Conservation (phyloP, 1,140 invertebrate species). For the Octopus bimaculoides region DNA sequence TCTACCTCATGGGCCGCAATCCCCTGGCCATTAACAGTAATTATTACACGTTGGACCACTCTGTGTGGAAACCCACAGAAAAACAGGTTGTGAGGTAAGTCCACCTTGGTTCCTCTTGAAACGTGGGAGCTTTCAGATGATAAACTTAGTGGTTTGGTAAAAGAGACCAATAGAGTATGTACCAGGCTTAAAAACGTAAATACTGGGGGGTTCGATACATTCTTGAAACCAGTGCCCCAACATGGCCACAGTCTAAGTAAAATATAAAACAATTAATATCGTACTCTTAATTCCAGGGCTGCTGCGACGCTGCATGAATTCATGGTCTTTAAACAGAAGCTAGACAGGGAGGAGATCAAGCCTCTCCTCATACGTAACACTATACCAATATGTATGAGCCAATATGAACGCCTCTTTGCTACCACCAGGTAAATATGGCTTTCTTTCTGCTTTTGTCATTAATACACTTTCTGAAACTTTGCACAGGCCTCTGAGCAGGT, state of each 20-base stretch:
- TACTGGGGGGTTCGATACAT: too few species aligned
- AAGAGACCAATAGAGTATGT: too few species aligned
- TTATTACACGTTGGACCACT: conserved; percentile 83
- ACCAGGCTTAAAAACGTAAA: too few species aligned
- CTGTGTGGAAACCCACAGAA: conserved; percentile 56
- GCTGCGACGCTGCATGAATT: conserved; percentile 56
- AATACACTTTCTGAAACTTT: too few species aligned
- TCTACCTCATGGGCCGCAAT: conserved; percentile 87
- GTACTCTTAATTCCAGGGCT: conserved; percentile 52
- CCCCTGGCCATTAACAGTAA: conserved; percentile 97
- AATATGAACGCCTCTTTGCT: conserved; percentile 95
- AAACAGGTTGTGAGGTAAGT: conserved; percentile 50
- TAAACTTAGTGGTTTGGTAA: neutral
- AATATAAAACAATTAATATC: too few species aligned
- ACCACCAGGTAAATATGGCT: conserved; percentile 70
- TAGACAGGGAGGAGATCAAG: conserved; percentile 58
- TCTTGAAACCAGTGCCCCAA: too few species aligned
- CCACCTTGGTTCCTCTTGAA: neutral
- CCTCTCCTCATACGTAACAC: conserved; percentile 59
- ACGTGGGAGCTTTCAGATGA: neutral
- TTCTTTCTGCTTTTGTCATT: too few species aligned
- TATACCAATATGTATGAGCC: conserved; percentile 94
- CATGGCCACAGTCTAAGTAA: too few species aligned
- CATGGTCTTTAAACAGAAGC: conserved; percentile 55
- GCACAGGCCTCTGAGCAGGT: too few species aligned